Conservation (phyloP, 2,888 invertebrate species). For the Cataglyphis livida region DNA sequence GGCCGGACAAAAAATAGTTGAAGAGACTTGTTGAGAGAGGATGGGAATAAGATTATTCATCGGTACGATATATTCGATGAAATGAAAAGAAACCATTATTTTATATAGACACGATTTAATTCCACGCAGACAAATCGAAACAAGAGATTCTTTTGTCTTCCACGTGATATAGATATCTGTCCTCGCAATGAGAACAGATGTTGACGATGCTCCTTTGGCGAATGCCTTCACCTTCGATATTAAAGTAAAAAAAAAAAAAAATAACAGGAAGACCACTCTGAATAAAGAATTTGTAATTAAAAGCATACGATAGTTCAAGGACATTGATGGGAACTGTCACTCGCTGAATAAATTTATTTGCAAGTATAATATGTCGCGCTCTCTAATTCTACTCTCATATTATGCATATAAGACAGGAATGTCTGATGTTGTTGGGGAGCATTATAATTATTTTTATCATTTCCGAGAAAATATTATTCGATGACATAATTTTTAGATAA, state of each 20-base stretch:
- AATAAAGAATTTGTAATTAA: slow-evolving; percentile 8
- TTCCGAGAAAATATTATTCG: slow-evolving; percentile 20
- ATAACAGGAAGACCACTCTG: background rate
- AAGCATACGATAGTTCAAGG: slow-evolving; percentile 20
- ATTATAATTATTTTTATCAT: slow-evolving; percentile 5
- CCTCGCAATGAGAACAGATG: background rate
- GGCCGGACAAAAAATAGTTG: background rate
- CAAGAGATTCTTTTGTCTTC: background rate
- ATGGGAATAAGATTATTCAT: background rate
- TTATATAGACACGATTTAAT: background rate
- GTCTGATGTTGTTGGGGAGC: background rate
- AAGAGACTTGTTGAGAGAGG: background rate
- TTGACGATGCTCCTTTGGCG: background rate
- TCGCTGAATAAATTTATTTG: slow-evolving; percentile 17
- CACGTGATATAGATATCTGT: background rate
- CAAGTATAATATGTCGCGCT: slow-evolving; percentile 23
- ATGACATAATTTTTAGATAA: background rate
- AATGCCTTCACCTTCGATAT: slow-evolving; percentile 11
- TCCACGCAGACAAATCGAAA: background rate
- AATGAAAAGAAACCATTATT: background rate
- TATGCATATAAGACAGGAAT: slow-evolving; percentile 7
- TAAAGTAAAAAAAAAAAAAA: too few relatives aligned
- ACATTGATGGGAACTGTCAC: background rate
- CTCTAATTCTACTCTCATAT: background rate
- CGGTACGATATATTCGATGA: background rate